Percentiles rank a stretch among this genome's conserved stretches.
phyloP scores from a whole-genome alignment of 2,113 vertebrate genomes.

The Misgurnus mizolepis region DNA sequence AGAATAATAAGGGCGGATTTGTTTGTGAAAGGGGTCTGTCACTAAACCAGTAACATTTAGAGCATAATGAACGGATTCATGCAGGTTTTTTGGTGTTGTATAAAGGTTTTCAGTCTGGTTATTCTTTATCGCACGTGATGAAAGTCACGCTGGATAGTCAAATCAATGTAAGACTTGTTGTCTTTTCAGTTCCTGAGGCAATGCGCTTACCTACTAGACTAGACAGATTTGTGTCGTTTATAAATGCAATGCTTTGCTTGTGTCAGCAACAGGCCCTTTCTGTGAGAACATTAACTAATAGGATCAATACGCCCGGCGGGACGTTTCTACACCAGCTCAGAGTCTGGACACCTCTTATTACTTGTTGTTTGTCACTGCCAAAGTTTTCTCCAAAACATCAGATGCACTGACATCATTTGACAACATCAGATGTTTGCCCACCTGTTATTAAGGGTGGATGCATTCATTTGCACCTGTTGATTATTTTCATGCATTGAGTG shows the following conservation, averaged over 20 bases:
- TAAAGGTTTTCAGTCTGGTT: background rate
- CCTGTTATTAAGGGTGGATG: too few relatives aligned
- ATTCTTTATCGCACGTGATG: conserved; percentile 11
- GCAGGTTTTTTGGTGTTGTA: background rate
- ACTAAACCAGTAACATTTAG: background rate
- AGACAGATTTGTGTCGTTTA: background rate
- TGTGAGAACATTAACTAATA: conserved; percentile 43
- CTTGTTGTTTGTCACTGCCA: conserved; percentile 12
- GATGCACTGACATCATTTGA: background rate
- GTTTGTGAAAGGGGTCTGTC: conserved; percentile 31
- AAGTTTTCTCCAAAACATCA: background rate
- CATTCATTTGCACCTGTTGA: background rate
- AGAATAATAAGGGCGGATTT: conserved; percentile 21
- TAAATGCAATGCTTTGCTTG: conserved; percentile 2
- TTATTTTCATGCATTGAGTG: too few relatives aligned
- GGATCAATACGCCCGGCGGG: conserved; percentile 34
- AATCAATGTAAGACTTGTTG: background rate
- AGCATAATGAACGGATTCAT: conserved; percentile 44
- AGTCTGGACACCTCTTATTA: conserved; percentile 27
- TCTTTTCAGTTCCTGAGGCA: background rate
- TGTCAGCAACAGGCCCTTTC: conserved; percentile 39
- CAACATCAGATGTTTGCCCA: too few relatives aligned
- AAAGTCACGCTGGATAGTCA: conserved; percentile 17
- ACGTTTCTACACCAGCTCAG: conserved; percentile 26
- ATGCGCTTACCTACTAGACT: background rate